Base-by-base conservation (phyloP, 2,113 vertebrate species). In the Hucho hucho region DNA sequence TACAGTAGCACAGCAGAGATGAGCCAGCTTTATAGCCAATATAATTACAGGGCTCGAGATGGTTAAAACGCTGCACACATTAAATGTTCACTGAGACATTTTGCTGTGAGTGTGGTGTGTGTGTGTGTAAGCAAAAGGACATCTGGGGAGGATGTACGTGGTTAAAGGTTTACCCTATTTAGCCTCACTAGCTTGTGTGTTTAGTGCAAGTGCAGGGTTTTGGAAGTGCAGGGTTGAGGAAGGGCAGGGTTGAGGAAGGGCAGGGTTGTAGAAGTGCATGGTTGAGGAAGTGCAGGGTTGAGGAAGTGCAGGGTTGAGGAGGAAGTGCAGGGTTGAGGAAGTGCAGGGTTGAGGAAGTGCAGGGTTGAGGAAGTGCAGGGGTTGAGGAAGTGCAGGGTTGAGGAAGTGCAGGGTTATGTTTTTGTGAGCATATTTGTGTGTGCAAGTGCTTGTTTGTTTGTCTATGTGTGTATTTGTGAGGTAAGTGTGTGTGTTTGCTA, bases 21-120 rank as follows among this genome's bases (percentile, higher is more conserved):
- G 82, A 89, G 65, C 87, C 78, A 70, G 80, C 47, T 58, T 80
- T 77, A 83, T 56, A 76, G 75, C 81, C 78, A 69, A 82, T 72
- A 84, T 87, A 87, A 89, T 87, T 85, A 78, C 46, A 76, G 84
- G 85, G 81, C 79, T 46, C 75, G 83, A 79, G 82, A 78, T 85
- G 79, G 77, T 87, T 87, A 85, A 83, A 85, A 73, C 24, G 81
- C 64, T 66, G 76, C 77, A 65, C 81, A 73, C 77, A 81, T 85
- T 84, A 76, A 86, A 89, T 88, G 88, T 88, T 80, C 86, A 89
- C 72, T 79, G 86, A 90, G 90, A 88, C 86, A 83, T 90, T 88
- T 89, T 80, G 81, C 20, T 26, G 9, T 22, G 12, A 5, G 1
- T 18, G 26, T 29, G 64, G 64, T 13, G 64, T 28, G 64, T 71